Evolutionary conservation across 2,888 invertebrate genomes (phyloP).

Genomic region (Argyra leucocephala): DNA sequence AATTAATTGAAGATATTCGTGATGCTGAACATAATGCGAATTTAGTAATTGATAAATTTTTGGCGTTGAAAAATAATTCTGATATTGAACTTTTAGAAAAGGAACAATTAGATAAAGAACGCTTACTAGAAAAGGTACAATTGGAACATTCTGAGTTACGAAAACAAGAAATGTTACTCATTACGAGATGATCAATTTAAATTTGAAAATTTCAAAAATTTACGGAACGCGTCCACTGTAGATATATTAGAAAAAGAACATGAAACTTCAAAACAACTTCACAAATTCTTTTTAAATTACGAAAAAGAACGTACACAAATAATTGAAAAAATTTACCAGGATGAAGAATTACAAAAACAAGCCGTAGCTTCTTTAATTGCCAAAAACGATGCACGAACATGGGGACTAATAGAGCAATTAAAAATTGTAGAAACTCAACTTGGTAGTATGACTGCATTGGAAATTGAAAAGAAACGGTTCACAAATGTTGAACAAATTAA

Average conservation of each 20-base stretch:
- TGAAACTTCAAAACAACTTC: conserved; percentile 52
- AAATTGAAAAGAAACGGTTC: conserved; percentile 60
- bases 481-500: conserved; percentile 58
- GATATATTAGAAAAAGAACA: conserved; percentile 59
- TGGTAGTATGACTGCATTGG: conserved; percentile 60
- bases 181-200: conserved; percentile 58
- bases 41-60: conserved; percentile 55
- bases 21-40: conserved; percentile 57
- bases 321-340: conserved; percentile 53
- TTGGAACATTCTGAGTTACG: conserved; percentile 47
- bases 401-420: conserved; percentile 68
- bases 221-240: conserved; percentile 47
- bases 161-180: conserved; percentile 58
- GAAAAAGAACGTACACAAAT: conserved; percentile 53
- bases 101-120: conserved; percentile 58
- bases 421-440: conserved; percentile 61
- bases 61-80: conserved; percentile 50
- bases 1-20: conserved; percentile 50
- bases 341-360: conserved; percentile 62
- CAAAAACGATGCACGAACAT: conserved; percentile 62
- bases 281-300: conserved; percentile 52
- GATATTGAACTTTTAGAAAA: conserved; percentile 57
- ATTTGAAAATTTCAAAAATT: conserved; percentile 54
- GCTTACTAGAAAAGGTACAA: conserved; percentile 50
- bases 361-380: conserved; percentile 62